Conservation (phyloP, 2,797 vertebrate species). For the Acanthopagrus latus region DNA sequence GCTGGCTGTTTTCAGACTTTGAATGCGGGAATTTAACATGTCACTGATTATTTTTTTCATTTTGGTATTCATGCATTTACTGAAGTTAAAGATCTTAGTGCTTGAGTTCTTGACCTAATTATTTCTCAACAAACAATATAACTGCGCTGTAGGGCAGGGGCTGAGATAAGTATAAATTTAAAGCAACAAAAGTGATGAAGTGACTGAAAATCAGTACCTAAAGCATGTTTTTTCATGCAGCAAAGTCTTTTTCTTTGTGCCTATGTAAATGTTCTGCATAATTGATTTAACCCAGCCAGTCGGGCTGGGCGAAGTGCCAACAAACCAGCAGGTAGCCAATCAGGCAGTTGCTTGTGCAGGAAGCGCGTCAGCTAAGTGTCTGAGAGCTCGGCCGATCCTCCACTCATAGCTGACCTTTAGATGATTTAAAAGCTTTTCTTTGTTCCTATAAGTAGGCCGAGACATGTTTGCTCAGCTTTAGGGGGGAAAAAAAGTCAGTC, state of each 20-base stretch:
- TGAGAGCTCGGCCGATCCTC: background rate
- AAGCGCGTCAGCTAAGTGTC: background rate
- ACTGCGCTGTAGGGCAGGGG: too few relatives aligned
- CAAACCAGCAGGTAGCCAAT: conserved; percentile 15
- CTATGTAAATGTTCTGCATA: background rate
- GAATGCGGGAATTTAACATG: too few relatives aligned
- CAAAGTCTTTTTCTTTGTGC: background rate
- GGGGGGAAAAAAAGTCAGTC: background rate
- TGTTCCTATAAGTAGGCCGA: too few relatives aligned
- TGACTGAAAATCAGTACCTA: too few relatives aligned
- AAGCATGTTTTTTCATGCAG: background rate
- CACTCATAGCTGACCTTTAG: conserved; percentile 1
- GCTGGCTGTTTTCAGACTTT: too few relatives aligned
- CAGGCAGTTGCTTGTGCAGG: conserved; percentile 19
- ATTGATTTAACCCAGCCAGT: conserved; percentile 5
- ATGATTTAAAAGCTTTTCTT: background rate
- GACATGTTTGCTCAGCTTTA: background rate
- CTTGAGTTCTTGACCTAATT: background rate
- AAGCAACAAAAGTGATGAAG: background rate
- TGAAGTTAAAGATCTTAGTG: too few relatives aligned
- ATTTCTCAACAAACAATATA: too few relatives aligned
- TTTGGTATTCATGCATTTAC: too few relatives aligned
- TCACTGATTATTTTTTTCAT: too few relatives aligned
- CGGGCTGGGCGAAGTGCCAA: background rate
- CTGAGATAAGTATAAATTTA: background rate